Evolutionary conservation across 2,797 vertebrate genomes (phyloP).

Genomic region (Halcyon leucocephala): DNA sequence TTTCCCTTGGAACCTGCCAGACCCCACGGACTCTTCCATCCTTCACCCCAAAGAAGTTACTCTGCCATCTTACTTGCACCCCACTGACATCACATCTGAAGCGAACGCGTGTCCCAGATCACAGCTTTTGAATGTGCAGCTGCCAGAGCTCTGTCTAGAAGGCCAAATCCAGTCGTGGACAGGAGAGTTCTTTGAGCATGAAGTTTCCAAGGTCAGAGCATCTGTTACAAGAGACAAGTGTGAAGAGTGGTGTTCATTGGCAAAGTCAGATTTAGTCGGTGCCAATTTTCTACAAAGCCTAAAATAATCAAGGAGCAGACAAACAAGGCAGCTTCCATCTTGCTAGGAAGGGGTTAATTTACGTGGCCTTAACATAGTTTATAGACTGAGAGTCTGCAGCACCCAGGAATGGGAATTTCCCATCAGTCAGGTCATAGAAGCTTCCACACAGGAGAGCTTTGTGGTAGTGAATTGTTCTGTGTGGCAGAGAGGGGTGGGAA

Average conservation of each 20-base stretch:
- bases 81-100: slow-evolving; percentile 27
- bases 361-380: rapidly evolving
- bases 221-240: slow-evolving; percentile 51
- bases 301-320: background rate
- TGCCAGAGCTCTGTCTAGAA: background rate
- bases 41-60: background rate
- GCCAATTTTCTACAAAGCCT: background rate
- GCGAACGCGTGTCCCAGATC: background rate
- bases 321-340: background rate
- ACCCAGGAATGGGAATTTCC: background rate
- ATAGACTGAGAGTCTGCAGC: background rate
- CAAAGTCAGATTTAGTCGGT: background rate
- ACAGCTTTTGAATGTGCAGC: background rate
- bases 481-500: background rate
- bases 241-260: rapidly evolving
- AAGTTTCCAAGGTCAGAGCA: slow-evolving; percentile 69
- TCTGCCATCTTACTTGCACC: slow-evolving; percentile 33
- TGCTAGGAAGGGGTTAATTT: background rate
- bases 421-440: background rate
- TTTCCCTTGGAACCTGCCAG: background rate
- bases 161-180: background rate
- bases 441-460: background rate
- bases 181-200: background rate
- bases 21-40: background rate
- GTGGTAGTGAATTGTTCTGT: background rate